These are phyloP conservation scores for Alviniconcha strummeri DNA, from an alignment of 2,888 invertebrate genomes.

Conservation along the genomic window DNA sequence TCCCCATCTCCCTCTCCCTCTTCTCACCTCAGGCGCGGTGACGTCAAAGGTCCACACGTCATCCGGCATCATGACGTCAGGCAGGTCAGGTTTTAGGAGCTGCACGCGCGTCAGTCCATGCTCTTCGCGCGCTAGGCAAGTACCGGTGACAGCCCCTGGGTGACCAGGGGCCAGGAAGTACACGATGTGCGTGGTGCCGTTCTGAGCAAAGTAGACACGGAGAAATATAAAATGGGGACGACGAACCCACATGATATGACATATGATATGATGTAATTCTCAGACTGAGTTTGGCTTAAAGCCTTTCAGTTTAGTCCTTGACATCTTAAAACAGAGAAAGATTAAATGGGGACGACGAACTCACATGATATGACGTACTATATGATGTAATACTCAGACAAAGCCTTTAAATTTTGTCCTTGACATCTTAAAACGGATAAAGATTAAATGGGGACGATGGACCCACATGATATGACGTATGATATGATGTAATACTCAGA, in stretches of 20 bases:
- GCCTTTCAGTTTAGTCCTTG: no score
- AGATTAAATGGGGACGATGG: no score
- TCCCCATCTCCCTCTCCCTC: neutral
- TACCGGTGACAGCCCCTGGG: conserved; percentile 37
- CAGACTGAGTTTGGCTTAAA: no score
- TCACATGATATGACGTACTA: no score
- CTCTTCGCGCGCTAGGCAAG: conserved; percentile 31
- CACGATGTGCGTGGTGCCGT: conserved; percentile 74
- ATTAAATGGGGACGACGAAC: no score
- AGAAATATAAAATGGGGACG: neutral
- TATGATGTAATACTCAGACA: no score
- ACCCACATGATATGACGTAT: no score
- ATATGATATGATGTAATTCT: neutral
- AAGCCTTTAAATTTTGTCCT: no score
- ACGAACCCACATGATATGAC: neutral
- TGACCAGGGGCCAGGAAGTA: conserved; percentile 52
- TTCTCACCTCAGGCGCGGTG: conserved; percentile 49
- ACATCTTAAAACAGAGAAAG: no score
- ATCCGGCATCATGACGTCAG: conserved; percentile 53
- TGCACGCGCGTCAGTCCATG: conserved; percentile 66
- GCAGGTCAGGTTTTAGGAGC: conserved; percentile 67
- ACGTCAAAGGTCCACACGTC: conserved; percentile 67
- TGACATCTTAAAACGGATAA: no score
- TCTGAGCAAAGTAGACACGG: conserved; percentile 55
- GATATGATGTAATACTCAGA: no score